These are phyloP conservation scores for Thunnus maccoyii DNA, from an alignment of 2,113 vertebrate species.

Conservation along the genomic window DNA sequence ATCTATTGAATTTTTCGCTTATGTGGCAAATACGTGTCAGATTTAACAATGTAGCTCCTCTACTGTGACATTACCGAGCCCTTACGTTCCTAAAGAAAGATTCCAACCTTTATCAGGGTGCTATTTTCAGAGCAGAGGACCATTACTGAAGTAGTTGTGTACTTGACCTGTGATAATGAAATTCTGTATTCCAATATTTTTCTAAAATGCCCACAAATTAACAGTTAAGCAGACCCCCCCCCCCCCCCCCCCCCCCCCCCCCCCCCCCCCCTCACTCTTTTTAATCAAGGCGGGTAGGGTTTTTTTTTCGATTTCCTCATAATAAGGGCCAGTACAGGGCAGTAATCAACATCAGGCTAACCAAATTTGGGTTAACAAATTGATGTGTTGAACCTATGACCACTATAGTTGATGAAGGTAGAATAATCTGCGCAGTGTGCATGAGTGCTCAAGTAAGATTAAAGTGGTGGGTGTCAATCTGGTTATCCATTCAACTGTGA, in stretches of 20 bases:
- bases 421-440: slow-evolving; percentile 65
- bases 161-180: slow-evolving; percentile 42
- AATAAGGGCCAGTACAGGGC: slow-evolving; percentile 38
- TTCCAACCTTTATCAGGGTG: not conserved
- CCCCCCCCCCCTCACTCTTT: slow-evolving; percentile 36
- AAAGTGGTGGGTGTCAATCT: slow-evolving; percentile 70
- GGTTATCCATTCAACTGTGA: slow-evolving; percentile 62
- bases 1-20: slow-evolving; percentile 33
- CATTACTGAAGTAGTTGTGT: slow-evolving; percentile 11
- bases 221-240: slow-evolving; percentile 38
- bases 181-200: slow-evolving; percentile 27
- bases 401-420: slow-evolving; percentile 71
- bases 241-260: slow-evolving; percentile 16
- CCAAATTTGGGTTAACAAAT: slow-evolving; percentile 72
- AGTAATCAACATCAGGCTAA: slow-evolving; percentile 78
- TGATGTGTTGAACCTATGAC: slow-evolving; percentile 71
- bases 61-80: slow-evolving; percentile 8
- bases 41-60: not conserved
- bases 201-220: slow-evolving; percentile 32
- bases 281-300: slow-evolving; percentile 52
- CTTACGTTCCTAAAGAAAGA: not conserved
- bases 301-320: slow-evolving; percentile 28
- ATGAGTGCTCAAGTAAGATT: slow-evolving; percentile 67
- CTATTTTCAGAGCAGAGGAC: slow-evolving; percentile 22
- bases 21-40: slow-evolving; percentile 5